These are phyloP conservation scores for Sorex araneus DNA, from an alignment of 2,113 vertebrate species.

Conservation along the genomic window DNA sequence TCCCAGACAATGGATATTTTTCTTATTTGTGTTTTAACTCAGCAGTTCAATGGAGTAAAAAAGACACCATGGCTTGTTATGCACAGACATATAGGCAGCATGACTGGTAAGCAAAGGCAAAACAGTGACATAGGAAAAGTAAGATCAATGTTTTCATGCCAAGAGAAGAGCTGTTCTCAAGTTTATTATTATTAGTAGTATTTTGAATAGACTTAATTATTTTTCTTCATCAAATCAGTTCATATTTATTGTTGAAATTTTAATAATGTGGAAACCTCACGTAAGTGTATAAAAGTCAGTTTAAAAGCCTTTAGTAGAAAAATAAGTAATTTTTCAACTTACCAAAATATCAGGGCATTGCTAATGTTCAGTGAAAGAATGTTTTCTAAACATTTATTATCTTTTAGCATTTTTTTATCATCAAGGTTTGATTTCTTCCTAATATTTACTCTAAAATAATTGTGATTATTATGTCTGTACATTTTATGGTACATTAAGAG, in stretches of 20 bases:
- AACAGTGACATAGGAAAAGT: too few species aligned
- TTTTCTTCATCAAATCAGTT: background rate
- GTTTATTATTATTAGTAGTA: background rate
- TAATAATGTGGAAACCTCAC: background rate
- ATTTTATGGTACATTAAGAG: background rate
- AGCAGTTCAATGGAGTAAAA: too few species aligned
- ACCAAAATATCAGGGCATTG: background rate
- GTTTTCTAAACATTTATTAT: background rate
- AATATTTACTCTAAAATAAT: slow-evolving; percentile 2
- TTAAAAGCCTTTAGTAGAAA: background rate
- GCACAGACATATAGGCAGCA: background rate
- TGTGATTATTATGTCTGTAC: background rate
- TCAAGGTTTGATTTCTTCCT: background rate
- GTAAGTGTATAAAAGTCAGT: background rate
- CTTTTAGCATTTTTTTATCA: background rate
- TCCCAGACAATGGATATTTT: too few species aligned
- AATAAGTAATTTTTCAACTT: background rate
- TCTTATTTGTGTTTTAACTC: too few species aligned
- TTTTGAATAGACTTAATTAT: background rate
- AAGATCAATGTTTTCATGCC: background rate
- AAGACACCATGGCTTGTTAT: too few species aligned
- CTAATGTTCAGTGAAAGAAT: background rate
- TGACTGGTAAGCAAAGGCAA: background rate
- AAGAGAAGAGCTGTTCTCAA: background rate
- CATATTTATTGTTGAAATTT: background rate